Evolutionary conservation across 2,888 invertebrate species (phyloP).

Genomic region (Lottia scabra): DNA sequence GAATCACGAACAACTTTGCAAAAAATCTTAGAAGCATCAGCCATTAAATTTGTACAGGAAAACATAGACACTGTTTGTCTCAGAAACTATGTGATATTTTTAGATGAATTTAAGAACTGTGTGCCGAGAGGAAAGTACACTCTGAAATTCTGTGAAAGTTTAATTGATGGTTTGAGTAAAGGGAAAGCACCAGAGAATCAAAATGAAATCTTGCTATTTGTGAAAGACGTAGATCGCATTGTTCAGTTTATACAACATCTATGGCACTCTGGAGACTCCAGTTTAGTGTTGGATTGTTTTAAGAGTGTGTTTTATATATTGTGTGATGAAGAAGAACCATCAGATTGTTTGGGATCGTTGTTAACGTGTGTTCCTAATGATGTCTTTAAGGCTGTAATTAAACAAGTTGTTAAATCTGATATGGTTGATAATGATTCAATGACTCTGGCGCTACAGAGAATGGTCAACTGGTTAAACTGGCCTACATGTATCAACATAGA

Average conservation of each 20-base stretch:
- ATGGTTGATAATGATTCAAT: slow-evolving; percentile 44
- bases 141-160: slow-evolving; percentile 38
- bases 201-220: slow-evolving; percentile 36
- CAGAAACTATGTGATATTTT: slow-evolving; percentile 44
- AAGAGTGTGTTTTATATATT: slow-evolving; percentile 57
- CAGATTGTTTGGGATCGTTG: slow-evolving; percentile 56
- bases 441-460: slow-evolving; percentile 52
- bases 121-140: slow-evolving; percentile 49
- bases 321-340: slow-evolving; percentile 46
- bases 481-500: slow-evolving; percentile 56
- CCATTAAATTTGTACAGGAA: slow-evolving; percentile 43
- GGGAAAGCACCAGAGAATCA: slow-evolving; percentile 38
- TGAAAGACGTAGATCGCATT: slow-evolving; percentile 43
- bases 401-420: slow-evolving; percentile 43
- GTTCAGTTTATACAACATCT: slow-evolving; percentile 46
- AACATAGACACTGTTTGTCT: slow-evolving; percentile 41
- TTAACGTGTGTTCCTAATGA: slow-evolving; percentile 50
- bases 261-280: slow-evolving; percentile 45
- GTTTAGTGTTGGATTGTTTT: slow-evolving; percentile 44
- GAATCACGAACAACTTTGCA: not conserved
- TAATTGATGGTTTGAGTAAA: slow-evolving; percentile 14
- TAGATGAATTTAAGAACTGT: slow-evolving; percentile 53
- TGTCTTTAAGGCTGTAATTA: slow-evolving; percentile 38
- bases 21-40: slow-evolving; percentile 43
- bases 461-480: slow-evolving; percentile 65